These are phyloP conservation scores for Phyllotis vaccarum DNA, from an alignment of 2,797 vertebrate genomes.

Conservation along the genomic window DNA sequence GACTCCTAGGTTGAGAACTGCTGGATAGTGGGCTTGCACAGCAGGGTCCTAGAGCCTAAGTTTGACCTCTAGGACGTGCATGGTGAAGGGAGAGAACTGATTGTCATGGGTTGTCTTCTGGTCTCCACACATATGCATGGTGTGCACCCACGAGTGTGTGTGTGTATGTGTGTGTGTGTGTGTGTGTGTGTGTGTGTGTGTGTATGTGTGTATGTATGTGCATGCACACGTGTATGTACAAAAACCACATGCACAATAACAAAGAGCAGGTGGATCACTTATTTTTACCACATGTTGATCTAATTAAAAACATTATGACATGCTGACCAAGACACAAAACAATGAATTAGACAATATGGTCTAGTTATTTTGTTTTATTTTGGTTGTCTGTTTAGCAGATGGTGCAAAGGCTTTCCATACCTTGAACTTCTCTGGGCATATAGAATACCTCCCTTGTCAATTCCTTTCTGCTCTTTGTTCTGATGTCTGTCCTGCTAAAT, in stretches of 20 bases:
- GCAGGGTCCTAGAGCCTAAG: not conserved
- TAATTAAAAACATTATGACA: not conserved
- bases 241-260: not conserved
- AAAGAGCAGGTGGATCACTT: not conserved
- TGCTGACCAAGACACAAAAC: not conserved
- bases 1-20: not conserved
- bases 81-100: not conserved
- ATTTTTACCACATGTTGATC: not conserved
- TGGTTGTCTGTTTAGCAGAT: not conserved
- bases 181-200: too few relatives aligned
- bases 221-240: not conserved
- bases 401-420: not conserved
- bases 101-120: not conserved
- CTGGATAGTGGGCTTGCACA: too few relatives aligned
- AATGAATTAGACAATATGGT: not conserved
- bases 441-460: not conserved
- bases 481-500: not conserved
- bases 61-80: not conserved
- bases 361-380: not conserved
- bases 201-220: too few relatives aligned
- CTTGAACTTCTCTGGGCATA: not conserved
- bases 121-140: not conserved
- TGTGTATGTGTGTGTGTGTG: too few relatives aligned
- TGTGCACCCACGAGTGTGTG: too few relatives aligned
- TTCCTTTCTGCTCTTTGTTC: not conserved